Conservation (phyloP, 2,113 vertebrate genomes). For the Cercopithecus mona region DNA sequence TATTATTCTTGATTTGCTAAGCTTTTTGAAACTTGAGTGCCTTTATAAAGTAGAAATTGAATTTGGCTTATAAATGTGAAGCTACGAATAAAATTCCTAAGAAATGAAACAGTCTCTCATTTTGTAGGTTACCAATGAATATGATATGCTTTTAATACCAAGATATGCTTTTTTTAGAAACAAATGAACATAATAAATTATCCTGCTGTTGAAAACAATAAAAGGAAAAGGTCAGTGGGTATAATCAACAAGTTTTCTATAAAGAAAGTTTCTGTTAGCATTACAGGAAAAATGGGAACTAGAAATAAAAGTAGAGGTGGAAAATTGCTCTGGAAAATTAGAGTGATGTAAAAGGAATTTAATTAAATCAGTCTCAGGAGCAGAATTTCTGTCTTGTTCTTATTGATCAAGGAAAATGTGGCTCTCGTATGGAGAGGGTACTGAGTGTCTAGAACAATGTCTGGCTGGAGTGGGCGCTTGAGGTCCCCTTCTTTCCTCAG, state of each 20-base stretch:
- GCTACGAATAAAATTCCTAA: background rate
- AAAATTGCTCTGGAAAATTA: background rate
- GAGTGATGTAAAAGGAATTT: background rate
- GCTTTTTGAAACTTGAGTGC: conserved; percentile 11
- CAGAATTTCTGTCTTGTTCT: background rate
- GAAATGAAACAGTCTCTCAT: conserved; percentile 16
- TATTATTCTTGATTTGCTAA: background rate
- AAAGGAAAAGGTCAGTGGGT: background rate
- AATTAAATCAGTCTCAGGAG: background rate
- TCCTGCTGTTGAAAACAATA: background rate
- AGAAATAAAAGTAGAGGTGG: background rate
- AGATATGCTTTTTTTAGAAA: background rate
- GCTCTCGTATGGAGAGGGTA: background rate
- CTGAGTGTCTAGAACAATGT: background rate
- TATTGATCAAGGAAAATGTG: background rate
- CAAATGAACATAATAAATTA: background rate
- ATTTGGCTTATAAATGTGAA: conserved; percentile 11
- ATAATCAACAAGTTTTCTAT: background rate
- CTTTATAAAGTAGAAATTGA: background rate
- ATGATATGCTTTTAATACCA: background rate
- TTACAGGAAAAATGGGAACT: background rate
- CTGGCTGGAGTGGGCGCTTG: background rate
- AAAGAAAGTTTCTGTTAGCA: background rate
- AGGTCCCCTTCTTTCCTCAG: background rate
- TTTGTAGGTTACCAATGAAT: background rate